Percentiles rank a stretch among this genome's conserved stretches.
Conservation (phyloP, 2,888 invertebrate genomes). For the Vandiemenella viatica region DNA sequence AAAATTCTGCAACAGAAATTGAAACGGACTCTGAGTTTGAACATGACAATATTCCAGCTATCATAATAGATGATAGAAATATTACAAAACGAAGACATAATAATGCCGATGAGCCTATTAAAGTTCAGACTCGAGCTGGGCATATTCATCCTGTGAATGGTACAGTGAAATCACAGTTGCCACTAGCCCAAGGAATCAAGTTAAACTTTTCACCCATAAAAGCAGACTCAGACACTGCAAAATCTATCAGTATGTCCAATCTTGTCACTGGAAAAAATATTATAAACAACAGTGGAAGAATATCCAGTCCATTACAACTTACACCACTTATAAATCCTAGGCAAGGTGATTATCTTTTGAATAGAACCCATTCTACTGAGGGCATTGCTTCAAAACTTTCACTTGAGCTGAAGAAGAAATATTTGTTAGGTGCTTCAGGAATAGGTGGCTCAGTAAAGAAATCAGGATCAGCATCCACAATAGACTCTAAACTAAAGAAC, state of each 20-base stretch:
- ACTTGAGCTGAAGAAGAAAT: slow-evolving; percentile 70
- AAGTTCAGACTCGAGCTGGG: slow-evolving; percentile 20
- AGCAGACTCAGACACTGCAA: slow-evolving; percentile 17
- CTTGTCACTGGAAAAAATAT: slow-evolving; percentile 11
- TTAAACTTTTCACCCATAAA: slow-evolving; percentile 31
- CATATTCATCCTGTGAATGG: slow-evolving; percentile 32
- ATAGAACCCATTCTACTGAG: slow-evolving; percentile 71
- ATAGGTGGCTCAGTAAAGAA: slow-evolving; percentile 56
- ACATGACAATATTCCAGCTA: slow-evolving; percentile 65
- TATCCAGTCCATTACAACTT: slow-evolving; percentile 19
- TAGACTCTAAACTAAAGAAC: slow-evolving; percentile 71
- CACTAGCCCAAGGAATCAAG: slow-evolving; percentile 23
- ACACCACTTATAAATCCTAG: slow-evolving; percentile 39
- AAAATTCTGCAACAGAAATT: slow-evolving; percentile 80
- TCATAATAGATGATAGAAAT: slow-evolving; percentile 47
- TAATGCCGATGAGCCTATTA: slow-evolving; percentile 20
- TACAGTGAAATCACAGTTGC: slow-evolving; percentile 18
- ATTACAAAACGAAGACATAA: slow-evolving; percentile 6
- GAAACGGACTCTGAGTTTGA: slow-evolving; percentile 88
- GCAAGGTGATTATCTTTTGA: slow-evolving; percentile 60
- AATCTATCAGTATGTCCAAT: slow-evolving; percentile 12
- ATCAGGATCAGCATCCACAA: slow-evolving; percentile 67
- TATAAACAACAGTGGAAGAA: slow-evolving; percentile 21
- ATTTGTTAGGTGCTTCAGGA: slow-evolving; percentile 57
- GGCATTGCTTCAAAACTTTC: slow-evolving; percentile 78